These are phyloP conservation scores for Orientallactaga bullata DNA, from an alignment of 2,113 vertebrate species.

Conservation along the genomic window DNA sequence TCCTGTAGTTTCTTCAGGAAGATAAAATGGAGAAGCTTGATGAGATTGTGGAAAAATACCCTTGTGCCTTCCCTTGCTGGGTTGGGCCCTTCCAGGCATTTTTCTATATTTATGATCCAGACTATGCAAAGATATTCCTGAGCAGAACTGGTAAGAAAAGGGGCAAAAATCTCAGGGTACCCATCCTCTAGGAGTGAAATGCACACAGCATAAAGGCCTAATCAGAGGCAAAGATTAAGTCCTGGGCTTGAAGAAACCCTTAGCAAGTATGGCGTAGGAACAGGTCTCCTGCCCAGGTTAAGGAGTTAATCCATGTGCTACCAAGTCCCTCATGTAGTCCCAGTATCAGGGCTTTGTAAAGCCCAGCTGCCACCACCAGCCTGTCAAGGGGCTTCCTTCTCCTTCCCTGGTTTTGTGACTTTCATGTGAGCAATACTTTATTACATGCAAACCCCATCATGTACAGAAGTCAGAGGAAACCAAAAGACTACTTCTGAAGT, in stretches of 20 bases:
- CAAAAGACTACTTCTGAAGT: not conserved
- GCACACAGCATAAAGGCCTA: not conserved
- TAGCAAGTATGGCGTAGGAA: not conserved
- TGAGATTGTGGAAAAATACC: constrained; percentile 83
- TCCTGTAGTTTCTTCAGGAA: constrained; percentile 85
- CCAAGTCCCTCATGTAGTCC: not conserved
- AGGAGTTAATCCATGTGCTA: not conserved
- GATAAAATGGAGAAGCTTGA: constrained; percentile 82
- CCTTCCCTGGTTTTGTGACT: constrained; percentile 24
- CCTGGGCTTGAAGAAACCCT: not conserved
- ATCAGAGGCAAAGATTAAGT: constrained; percentile 28
- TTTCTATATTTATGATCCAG: constrained; percentile 89
- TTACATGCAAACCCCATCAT: not conserved
- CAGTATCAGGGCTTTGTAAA: not conserved
- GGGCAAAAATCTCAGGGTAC: not conserved
- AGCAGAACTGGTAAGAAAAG: constrained; percentile 87
- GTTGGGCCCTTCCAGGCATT: constrained; percentile 86
- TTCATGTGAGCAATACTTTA: not conserved
- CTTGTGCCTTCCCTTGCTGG: constrained; percentile 87
- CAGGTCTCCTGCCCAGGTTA: not conserved
- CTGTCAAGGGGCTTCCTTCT: not conserved
- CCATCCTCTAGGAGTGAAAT: not conserved
- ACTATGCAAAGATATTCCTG: constrained; percentile 89
- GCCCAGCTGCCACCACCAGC: not conserved
- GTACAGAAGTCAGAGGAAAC: not conserved